Base-by-base conservation (phyloP, 2,113 vertebrate species). In the Panthera leo region DNA sequence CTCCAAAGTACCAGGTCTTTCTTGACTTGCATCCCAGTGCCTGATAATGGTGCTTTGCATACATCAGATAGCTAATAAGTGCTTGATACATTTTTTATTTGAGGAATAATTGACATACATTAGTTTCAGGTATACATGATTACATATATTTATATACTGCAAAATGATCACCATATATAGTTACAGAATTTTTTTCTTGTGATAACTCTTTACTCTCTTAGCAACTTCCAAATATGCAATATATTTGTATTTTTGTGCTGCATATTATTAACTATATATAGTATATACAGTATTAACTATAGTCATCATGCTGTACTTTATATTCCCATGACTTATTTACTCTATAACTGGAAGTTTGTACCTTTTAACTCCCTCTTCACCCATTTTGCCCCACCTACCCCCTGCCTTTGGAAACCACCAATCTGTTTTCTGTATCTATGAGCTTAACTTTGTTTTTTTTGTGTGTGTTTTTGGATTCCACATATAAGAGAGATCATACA, bases 1-100 rank as follows among this genome's bases (percentile, higher is more conserved):
- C 23, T 80, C 58, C 53, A 90, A 70, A 42, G 70, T 68, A 65
- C 5, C 15, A 36, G 19, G n/a, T 89, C 16, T 63, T 68, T 85
- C 80, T 78, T 53, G 42, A 85, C 18, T 55, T 94, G 29, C 21
- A 67, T 84, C 79, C 27, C 36, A 94, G 27, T n/a, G 58, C 75
- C 39, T 96, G 63, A 86, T 85, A 67, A 67, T 5, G 23, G 6
- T 75, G 55, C 85, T 86, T 51, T 85, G 27, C 9, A 31, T 45
- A 7, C 85, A 94, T 36, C 48, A 87, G 48, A 15, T 80, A 36
- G 70, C 53, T 29, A 84, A 73, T 89, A 92, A 80, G 34, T 90
- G 31, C 36, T 96, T 97, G 61, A 75, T 85, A 97, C 85, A 84
- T 79, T 65, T 63, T 63, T 19, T 12, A 83, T 71, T 14, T 78